Conservation (phyloP, 1,140 invertebrate species). For the Trichogramma pretiosum region DNA sequence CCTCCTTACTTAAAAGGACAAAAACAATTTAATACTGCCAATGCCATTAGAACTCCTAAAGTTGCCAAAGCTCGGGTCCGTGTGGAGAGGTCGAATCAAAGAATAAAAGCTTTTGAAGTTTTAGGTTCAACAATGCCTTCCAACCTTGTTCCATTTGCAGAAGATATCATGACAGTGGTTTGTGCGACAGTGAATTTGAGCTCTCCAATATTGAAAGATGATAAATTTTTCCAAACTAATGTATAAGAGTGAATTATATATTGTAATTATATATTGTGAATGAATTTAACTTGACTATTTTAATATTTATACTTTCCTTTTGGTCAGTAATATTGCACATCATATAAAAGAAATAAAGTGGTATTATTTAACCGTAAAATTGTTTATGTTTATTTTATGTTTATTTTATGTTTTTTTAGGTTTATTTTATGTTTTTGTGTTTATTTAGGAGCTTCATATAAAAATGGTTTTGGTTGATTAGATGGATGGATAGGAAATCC, state of each 20-base stretch:
- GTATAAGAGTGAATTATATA: neutral
- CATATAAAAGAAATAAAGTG: too few species aligned
- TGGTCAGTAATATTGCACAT: too few species aligned
- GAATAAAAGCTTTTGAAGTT: constrained; percentile 27
- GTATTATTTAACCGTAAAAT: too few species aligned
- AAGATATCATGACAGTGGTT: constrained; percentile 10
- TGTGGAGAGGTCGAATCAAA: constrained; percentile 21
- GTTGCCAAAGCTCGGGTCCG: constrained; percentile 15
- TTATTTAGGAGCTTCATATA: too few species aligned
- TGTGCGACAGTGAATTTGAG: constrained; percentile 7
- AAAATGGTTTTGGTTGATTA: too few species aligned
- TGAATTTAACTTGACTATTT: neutral
- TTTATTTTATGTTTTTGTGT: too few species aligned
- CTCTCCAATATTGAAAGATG: constrained; percentile 2
- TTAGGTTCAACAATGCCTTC: constrained; percentile 14
- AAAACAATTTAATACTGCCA: neutral
- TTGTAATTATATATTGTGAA: neutral
- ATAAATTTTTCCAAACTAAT: constrained; percentile 4
- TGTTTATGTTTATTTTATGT: too few species aligned
- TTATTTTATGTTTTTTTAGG: too few species aligned
- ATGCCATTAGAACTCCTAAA: neutral
- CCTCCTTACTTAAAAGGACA: constrained; percentile 4
- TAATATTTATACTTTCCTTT: neutral
- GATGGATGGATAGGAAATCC: too few species aligned
- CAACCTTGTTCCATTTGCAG: constrained; percentile 1